phyloP scores from a whole-genome alignment of 2,113 vertebrate genomes.

The Calyptommatus sinebrachiatus region DNA sequence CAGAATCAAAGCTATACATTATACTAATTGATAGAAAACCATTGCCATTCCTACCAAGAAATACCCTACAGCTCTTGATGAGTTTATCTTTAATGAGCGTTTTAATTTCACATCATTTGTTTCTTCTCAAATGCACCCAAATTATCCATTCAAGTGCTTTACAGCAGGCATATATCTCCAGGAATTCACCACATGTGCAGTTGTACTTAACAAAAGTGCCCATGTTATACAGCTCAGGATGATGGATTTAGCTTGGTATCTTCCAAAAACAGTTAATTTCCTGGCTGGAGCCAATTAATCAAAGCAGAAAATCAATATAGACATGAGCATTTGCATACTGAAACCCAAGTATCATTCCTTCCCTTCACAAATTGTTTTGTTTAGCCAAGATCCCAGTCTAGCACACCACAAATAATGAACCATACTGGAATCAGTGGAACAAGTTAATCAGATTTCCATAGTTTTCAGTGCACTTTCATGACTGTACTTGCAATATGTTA shows the following conservation, averaged over 20 bases:
- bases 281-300: constrained; percentile 59
- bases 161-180: constrained; percentile 25
- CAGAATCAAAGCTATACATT: constrained; percentile 2
- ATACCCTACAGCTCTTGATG: constrained; percentile 17
- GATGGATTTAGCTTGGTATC: constrained; percentile 60
- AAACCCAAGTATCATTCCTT: constrained; percentile 39
- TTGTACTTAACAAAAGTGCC: constrained; percentile 62
- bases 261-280: constrained; percentile 53
- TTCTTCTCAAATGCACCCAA: constrained; percentile 27
- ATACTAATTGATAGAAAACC: constrained; percentile 11
- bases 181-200: constrained; percentile 57
- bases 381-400: constrained; percentile 2
- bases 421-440: background rate
- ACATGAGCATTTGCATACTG: constrained; percentile 30
- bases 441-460: background rate
- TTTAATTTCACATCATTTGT: constrained; percentile 33
- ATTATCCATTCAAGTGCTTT: constrained; percentile 25
- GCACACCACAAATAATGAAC: background rate
- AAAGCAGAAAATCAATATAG: constrained; percentile 55
- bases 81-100: constrained; percentile 12
- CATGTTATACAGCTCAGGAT: constrained; percentile 45
- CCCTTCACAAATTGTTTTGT: constrained; percentile 25
- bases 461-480: background rate
- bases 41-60: constrained; percentile 2
- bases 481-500: background rate